These are phyloP conservation scores for Apodemus sylvaticus DNA, from an alignment of 2,113 vertebrate genomes.

Conservation along the genomic window DNA sequence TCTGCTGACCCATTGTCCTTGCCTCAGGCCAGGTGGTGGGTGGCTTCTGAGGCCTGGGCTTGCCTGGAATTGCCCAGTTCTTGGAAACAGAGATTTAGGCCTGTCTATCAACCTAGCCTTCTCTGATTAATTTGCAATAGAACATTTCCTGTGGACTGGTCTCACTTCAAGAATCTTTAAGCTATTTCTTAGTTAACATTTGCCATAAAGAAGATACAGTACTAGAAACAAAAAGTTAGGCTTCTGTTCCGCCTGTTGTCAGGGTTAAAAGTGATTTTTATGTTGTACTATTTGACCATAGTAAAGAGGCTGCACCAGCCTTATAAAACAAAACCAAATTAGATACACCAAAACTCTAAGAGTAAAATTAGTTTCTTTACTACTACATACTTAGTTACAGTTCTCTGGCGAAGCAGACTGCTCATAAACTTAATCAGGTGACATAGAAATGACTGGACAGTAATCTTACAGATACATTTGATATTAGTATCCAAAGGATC, in stretches of 20 bases:
- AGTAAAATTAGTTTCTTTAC: conserved; percentile 52
- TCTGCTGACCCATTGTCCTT: too few species aligned
- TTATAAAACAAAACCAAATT: not conserved
- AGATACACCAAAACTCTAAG: not conserved
- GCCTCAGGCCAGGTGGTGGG: too few species aligned
- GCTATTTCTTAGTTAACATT: not conserved
- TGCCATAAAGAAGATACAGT: conserved; percentile 10
- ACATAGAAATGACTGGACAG: not conserved
- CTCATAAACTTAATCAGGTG: conserved; percentile 40
- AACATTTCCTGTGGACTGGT: conserved; percentile 8
- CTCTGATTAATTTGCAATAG: not conserved
- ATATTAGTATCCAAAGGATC: not conserved
- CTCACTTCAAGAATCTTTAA: conserved; percentile 26
- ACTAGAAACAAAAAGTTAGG: conserved; percentile 36
- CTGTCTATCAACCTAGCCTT: too few species aligned
- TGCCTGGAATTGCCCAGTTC: too few species aligned
- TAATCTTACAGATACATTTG: conserved; percentile 25
- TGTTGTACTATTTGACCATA: not conserved
- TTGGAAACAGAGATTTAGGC: too few species aligned
- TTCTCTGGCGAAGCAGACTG: not conserved
- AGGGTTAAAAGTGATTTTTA: conserved; percentile 5
- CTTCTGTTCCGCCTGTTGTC: conserved; percentile 50
- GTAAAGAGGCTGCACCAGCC: not conserved
- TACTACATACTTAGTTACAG: not conserved
- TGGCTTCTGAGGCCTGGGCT: too few species aligned